Conservation (phyloP, 1,140 invertebrate species). For the Neuroterus valhalla region DNA sequence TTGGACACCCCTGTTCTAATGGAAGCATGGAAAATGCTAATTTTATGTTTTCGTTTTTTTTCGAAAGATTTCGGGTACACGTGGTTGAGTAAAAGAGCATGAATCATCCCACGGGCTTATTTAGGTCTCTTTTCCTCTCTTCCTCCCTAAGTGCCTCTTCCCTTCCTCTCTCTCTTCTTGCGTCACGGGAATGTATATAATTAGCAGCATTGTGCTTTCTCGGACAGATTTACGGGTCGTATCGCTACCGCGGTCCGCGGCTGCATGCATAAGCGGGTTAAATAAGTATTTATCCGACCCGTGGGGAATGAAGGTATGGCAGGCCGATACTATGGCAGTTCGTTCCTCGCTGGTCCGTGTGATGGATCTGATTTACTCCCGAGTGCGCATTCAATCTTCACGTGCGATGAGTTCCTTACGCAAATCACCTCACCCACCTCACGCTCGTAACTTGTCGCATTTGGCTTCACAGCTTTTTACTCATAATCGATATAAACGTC, state of each 20-base stretch:
- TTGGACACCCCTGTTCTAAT: too few relatives aligned
- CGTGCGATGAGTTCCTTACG: too few relatives aligned
- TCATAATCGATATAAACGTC: too few relatives aligned
- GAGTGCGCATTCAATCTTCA: conserved; percentile 42
- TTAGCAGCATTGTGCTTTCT: conserved; percentile 74
- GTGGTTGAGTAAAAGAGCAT: too few relatives aligned
- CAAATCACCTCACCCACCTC: too few relatives aligned
- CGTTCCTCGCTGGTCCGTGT: conserved; percentile 55
- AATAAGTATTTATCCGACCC: conserved; percentile 76
- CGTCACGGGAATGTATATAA: conserved; percentile 75
- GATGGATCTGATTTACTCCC: conserved; percentile 68
- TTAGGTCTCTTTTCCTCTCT: conserved; percentile 47
- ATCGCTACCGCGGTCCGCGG: conserved; percentile 72
- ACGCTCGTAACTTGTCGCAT: too few relatives aligned
- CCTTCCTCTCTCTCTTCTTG: conserved; percentile 46
- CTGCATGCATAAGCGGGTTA: conserved; percentile 75
- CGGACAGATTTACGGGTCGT: conserved; percentile 74
- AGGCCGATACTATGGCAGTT: conserved; percentile 47
- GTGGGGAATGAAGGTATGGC: conserved; percentile 67
- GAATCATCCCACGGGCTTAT: too few relatives aligned
- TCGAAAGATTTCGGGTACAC: too few relatives aligned
- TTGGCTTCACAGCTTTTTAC: too few relatives aligned
- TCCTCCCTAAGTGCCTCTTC: conserved; percentile 29
- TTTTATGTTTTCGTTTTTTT: too few relatives aligned
- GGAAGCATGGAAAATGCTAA: too few relatives aligned